phyloP scores from a whole-genome alignment of 1,140 invertebrate genomes.

The Drosophila willistoni region DNA sequence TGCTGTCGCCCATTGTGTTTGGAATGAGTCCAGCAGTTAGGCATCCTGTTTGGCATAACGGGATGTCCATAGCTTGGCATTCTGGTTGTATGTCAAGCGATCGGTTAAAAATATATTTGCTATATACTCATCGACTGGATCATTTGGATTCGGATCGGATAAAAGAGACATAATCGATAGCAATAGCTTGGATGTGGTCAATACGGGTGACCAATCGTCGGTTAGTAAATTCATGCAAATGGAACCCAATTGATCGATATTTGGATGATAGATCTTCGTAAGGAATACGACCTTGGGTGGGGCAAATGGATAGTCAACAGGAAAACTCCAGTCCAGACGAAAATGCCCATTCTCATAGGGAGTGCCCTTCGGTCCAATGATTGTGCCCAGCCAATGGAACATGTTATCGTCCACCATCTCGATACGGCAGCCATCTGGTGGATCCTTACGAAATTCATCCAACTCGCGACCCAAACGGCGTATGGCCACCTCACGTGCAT shows the following conservation, averaged over 20 bases:
- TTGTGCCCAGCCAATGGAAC: constrained; percentile 31
- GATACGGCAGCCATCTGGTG: constrained; percentile 15
- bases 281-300: constrained; percentile 91
- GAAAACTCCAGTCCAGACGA: constrained; percentile 89
- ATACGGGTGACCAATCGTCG: constrained; percentile 97
- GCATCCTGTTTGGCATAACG: constrained; percentile 87
- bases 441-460: not conserved
- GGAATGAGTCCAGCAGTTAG: not conserved
- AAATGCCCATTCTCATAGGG: constrained; percentile 91
- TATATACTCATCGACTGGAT: constrained; percentile 97
- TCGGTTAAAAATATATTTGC: constrained; percentile 96
- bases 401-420: constrained; percentile 12
- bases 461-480: constrained; percentile 13
- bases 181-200: constrained; percentile 97
- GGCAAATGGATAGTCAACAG: constrained; percentile 91
- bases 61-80: constrained; percentile 96
- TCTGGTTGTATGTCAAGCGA: constrained; percentile 94
- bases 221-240: constrained; percentile 91
- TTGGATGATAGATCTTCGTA: constrained; percentile 92
- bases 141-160: constrained; percentile 98
- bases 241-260: constrained; percentile 89
- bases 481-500: not conserved
- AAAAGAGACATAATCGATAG: constrained; percentile 97
- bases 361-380: constrained; percentile 88
- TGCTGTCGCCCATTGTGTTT: not conserved